phyloP scores from a whole-genome alignment of 2,113 vertebrate species.

The Lota lota region DNA sequence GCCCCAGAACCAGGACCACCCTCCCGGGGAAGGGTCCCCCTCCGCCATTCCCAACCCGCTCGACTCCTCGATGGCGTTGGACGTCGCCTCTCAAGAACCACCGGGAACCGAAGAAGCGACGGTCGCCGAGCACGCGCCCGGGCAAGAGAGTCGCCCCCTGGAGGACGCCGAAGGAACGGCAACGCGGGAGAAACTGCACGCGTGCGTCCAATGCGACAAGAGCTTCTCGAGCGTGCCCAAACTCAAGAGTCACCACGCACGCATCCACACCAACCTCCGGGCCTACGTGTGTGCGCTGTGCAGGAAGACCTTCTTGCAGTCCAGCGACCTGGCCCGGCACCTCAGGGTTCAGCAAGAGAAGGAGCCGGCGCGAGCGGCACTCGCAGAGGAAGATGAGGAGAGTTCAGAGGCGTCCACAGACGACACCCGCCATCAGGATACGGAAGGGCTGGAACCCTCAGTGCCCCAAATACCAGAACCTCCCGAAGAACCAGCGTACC shows the following conservation, averaged over 20 bases:
- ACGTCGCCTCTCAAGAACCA: constrained; percentile 11
- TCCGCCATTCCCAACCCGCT: too few species aligned
- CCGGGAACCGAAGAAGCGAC: background rate
- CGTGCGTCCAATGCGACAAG: constrained; percentile 47
- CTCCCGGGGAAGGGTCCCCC: background rate
- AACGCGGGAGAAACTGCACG: background rate
- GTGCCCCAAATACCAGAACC: background rate
- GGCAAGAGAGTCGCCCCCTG: background rate
- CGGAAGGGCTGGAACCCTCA: background rate
- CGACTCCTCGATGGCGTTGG: constrained; percentile 11
- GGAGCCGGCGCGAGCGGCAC: background rate
- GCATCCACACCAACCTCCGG: constrained; percentile 41
- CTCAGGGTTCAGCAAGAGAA: constrained; percentile 37
- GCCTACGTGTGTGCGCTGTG: constrained; percentile 59
- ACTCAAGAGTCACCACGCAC: constrained; percentile 41
- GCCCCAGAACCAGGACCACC: background rate
- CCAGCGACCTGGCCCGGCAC: constrained; percentile 55
- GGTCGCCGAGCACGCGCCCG: constrained; percentile 5
- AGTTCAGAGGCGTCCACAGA: background rate
- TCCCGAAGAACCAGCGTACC: background rate
- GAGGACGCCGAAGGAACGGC: constrained; percentile 20
- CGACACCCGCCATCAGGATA: constrained; percentile 13
- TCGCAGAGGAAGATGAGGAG: background rate
- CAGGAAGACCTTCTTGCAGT: constrained; percentile 57
- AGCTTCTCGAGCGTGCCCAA: constrained; percentile 23